Evolutionary conservation across 2,888 invertebrate genomes (phyloP), one percentile per base, ranked within the genome.

Genomic region (Tenthredo scrophulariae): DNA sequence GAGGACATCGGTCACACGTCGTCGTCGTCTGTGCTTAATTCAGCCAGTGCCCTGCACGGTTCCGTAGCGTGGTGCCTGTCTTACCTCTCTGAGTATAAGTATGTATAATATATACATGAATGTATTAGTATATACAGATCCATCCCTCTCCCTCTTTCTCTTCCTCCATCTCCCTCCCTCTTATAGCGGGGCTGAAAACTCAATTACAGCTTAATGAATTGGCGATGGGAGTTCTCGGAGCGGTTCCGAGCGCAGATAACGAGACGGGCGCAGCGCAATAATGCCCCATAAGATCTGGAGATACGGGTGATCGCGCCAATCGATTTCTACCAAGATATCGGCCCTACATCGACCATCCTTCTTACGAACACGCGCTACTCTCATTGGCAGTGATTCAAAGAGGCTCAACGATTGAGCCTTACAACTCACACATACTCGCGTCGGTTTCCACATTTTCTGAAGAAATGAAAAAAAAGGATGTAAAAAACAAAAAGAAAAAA

Each of bases 171-270:
- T 62, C 72, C n/a, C 40, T n/a, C 33, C 10, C 43, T 46, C 82
- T 62, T 10, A 46, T 85, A 29, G 79, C 89, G 87, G 89, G 91
- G 92, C 91, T 93, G 93, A 93, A 93, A 93, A 93, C 93, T 93
- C 93, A 93, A 93, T 93, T 93, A 93, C 91, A 90, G 91, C 92
- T 91, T 93, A 93, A 93, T 93, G 93, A 93, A 93, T 93, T 93
- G 92, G 91, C 89, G 87, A 86, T 86, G 88, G 80, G 62, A 80
- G 80, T 80, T 80, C 80, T 80, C 62, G 79, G 79, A 80, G 79
- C 58, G 62, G 54, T 29, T 77, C 58, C 58, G 37, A 40, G 15
- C 37, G 80, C 62, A 80, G 80, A 80, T 80, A 80, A 80, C 80
- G 80, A 80, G 80, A 80, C 80, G 62, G 40, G 22, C 29, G 29